A percentile compares a stretch with the other conserved stretches of the same genome.
Conservation (phyloP, 1,140 invertebrate species). For the Tyrophagus putrescentiae region DNA sequence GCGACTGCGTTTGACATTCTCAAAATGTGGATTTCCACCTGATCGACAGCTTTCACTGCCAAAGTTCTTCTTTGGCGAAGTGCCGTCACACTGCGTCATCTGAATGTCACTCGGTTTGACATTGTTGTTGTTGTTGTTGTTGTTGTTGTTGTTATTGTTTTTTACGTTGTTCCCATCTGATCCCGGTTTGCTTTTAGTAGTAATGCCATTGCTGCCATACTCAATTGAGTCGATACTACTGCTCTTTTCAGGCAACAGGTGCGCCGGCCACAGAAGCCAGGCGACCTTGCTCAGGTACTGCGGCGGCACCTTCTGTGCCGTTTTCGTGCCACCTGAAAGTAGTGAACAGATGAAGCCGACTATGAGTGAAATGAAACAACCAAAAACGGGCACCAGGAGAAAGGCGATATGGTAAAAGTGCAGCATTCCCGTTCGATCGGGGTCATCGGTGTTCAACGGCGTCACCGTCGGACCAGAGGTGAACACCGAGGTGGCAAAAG, state of each 20-base stretch:
- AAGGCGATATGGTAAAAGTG: constrained; percentile 21
- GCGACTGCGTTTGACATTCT: too few relatives aligned
- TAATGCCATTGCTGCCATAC: too few relatives aligned
- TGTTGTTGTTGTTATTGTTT: too few relatives aligned
- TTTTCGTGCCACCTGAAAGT: constrained; percentile 11
- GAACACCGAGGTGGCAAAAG: not conserved
- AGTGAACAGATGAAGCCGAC: constrained; percentile 17
- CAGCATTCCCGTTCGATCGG: constrained; percentile 10
- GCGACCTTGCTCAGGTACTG: not conserved
- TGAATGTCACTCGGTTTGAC: too few relatives aligned
- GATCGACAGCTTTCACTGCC: too few relatives aligned
- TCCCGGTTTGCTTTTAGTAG: too few relatives aligned
- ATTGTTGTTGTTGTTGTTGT: too few relatives aligned
- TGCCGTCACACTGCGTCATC: too few relatives aligned
- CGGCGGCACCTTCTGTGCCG: not conserved
- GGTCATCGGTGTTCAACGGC: not conserved
- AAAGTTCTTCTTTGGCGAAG: too few relatives aligned
- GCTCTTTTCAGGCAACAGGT: not conserved
- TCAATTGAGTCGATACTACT: too few relatives aligned
- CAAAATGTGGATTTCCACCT: too few relatives aligned
- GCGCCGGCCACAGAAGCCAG: not conserved
- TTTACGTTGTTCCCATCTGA: too few relatives aligned
- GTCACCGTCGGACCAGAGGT: not conserved
- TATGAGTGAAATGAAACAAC: constrained; percentile 20
- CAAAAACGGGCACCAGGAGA: constrained; percentile 23